Evolutionary conservation across 2,797 vertebrate species (phyloP).

Genomic region (Mallotus villosus): DNA sequence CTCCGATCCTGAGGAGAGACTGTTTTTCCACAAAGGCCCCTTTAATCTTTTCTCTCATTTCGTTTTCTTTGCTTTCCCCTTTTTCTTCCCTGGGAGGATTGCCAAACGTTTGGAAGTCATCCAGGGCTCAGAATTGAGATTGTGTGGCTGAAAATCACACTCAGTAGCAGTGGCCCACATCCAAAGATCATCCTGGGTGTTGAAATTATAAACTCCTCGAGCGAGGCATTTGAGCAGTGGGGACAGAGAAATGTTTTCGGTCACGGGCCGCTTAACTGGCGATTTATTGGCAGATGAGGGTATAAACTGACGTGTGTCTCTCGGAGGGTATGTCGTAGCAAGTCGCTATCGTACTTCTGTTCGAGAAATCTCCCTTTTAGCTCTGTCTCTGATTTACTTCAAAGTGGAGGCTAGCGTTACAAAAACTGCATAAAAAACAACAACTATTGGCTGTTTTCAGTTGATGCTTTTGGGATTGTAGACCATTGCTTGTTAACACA

Average conservation of each 20-base stretch:
- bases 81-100: slow-evolving; percentile 30
- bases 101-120: slow-evolving; percentile 38
- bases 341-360: slow-evolving; percentile 30
- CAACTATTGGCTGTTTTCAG: slow-evolving; percentile 1
- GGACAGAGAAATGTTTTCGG: slow-evolving; percentile 41
- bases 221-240: slow-evolving; percentile 42
- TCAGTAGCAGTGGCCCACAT: slow-evolving; percentile 48
- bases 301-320: slow-evolving; percentile 33
- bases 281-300: slow-evolving; percentile 25
- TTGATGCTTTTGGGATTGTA: slow-evolving; percentile 12
- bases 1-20: slow-evolving; percentile 14
- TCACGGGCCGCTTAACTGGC: slow-evolving; percentile 22
- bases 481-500: neutral
- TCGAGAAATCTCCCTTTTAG: slow-evolving; percentile 12
- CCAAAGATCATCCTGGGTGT: slow-evolving; percentile 59
- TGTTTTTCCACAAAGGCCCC: slow-evolving; percentile 11
- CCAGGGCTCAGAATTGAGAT: slow-evolving; percentile 43
- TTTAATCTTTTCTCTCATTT: slow-evolving; percentile 28
- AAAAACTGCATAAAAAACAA: neutral
- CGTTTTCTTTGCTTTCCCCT: slow-evolving; percentile 12
- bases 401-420: slow-evolving; percentile 3
- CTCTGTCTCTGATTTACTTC: neutral
- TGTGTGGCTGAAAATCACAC: slow-evolving; percentile 48
- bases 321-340: slow-evolving; percentile 29
- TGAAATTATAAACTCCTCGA: slow-evolving; percentile 62